These are phyloP conservation scores for Eretmochelys imbricata DNA, from an alignment of 2,113 vertebrate genomes.

Conservation along the genomic window DNA sequence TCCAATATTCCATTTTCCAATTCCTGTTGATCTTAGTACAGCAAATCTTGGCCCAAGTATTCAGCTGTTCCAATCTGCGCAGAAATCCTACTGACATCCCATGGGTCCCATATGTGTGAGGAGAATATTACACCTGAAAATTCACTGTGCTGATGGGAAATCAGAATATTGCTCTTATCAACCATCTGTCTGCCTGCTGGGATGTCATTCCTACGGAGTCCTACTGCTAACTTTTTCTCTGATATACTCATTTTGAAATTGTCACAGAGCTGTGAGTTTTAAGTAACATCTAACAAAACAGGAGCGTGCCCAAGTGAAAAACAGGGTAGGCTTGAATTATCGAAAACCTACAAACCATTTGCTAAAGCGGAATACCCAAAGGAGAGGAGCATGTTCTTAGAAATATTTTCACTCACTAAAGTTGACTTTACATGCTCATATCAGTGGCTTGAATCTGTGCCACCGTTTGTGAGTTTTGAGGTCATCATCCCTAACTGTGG, in stretches of 20 bases:
- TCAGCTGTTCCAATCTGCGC: background rate
- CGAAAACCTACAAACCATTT: background rate
- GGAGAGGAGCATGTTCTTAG: background rate
- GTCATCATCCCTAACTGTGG: background rate
- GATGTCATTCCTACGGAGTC: slow-evolving; percentile 1
- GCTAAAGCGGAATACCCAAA: background rate
- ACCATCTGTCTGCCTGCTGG: background rate
- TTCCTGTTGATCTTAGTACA: background rate
- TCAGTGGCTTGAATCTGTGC: background rate
- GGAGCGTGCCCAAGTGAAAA: slow-evolving; percentile 6
- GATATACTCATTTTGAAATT: background rate
- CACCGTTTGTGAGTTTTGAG: background rate
- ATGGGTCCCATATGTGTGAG: too few species aligned
- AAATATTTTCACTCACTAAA: background rate
- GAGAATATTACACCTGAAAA: too few species aligned
- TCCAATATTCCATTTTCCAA: background rate
- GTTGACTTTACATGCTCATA: background rate
- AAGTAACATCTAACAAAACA: background rate
- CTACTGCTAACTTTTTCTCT: background rate
- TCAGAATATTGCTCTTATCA: background rate
- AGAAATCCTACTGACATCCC: background rate
- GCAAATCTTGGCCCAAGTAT: background rate
- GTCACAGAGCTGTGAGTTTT: background rate
- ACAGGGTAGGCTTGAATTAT: background rate
- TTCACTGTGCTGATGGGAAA: background rate